phyloP scores from a whole-genome alignment of 2,888 invertebrate species.

The Eurytoma adleriae region DNA sequence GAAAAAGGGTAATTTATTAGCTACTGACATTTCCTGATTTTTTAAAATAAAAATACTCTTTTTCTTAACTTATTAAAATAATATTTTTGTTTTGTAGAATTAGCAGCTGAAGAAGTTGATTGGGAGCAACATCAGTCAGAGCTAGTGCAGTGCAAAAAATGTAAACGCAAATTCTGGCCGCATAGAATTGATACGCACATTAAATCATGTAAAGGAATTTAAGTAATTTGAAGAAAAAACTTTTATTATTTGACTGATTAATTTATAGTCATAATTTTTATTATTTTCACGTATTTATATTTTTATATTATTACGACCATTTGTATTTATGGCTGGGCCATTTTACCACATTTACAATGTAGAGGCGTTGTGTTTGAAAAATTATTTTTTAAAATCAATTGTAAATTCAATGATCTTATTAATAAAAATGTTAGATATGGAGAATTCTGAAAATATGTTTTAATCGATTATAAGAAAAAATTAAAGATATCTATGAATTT shows the following conservation, averaged over 20 bases:
- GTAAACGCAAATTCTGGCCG: slow-evolving; percentile 65
- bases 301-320: slow-evolving; percentile 14
- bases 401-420: neutral
- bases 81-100: slow-evolving; percentile 49
- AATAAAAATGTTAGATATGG: neutral
- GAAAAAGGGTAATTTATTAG: slow-evolving; percentile 38
- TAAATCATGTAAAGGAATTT: slow-evolving; percentile 52
- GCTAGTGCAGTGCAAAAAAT: slow-evolving; percentile 64
- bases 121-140: slow-evolving; percentile 65
- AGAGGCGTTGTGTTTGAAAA: neutral
- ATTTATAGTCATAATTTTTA: slow-evolving; percentile 12
- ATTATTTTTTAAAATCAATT: neutral
- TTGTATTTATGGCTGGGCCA: slow-evolving; percentile 29
- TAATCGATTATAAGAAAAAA: neutral
- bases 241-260: slow-evolving; percentile 22
- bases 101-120: slow-evolving; percentile 60
- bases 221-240: slow-evolving; percentile 8
- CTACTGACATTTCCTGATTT: neutral
- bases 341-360: slow-evolving; percentile 19
- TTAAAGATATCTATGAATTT: no score
- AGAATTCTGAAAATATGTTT: neutral
- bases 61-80: slow-evolving; percentile 15
- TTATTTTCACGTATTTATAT: slow-evolving; percentile 20
- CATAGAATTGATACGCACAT: slow-evolving; percentile 64
- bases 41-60: neutral